Base-by-base conservation (phyloP, 2,113 vertebrate species). In the Chrysochloris asiatica region DNA sequence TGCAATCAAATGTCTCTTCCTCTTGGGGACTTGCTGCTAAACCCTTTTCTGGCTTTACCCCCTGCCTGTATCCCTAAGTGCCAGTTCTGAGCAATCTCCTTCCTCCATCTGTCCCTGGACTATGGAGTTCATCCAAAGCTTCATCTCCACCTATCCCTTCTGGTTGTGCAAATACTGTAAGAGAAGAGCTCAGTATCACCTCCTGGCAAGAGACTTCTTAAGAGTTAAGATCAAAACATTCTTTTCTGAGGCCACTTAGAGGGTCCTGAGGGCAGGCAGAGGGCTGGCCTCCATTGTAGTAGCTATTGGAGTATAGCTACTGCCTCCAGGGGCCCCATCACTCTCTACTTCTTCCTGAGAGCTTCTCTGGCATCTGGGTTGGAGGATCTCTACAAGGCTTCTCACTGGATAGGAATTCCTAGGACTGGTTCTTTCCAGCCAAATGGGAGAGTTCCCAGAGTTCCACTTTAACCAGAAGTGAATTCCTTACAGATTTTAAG, bases 401-500 rank as follows among this genome's bases (percentile, higher is more conserved):
- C 48, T 86, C 92, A 56, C 21, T 17, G 52, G 26, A 45, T n/a
- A 91, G 77, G 52, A 63, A 86, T 77, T 88, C 50, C 67, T 41
- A 54, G 50, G 43, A 88, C n/a, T 88, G 50, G 30, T 28, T 90
- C 17, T 92, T 93, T 90, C 79, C 5, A 86, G 24, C 33, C 54
- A 67, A 47, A 50, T 48, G n/a, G 12, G 38, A 54, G 19, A 38
- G 69, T 77, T 47, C 52, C 33, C n/a, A 87, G 47, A 79, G 16
- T 78, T 28, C 52, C 48, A 52, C 48, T 61, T 85, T 48, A 85
- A 67, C 33, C 28, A 80, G 22, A 90, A 93, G 82, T 2, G 6
- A 33, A 54, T 88, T 96, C 6, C 54, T 89, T 78, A 33, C 24
- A 89, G 81, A 28, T 86, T 88, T 91, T 93, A 54, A 54, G 56